Base-by-base conservation (phyloP, 2,888 invertebrate species). In the Clistopyga incitator region DNA sequence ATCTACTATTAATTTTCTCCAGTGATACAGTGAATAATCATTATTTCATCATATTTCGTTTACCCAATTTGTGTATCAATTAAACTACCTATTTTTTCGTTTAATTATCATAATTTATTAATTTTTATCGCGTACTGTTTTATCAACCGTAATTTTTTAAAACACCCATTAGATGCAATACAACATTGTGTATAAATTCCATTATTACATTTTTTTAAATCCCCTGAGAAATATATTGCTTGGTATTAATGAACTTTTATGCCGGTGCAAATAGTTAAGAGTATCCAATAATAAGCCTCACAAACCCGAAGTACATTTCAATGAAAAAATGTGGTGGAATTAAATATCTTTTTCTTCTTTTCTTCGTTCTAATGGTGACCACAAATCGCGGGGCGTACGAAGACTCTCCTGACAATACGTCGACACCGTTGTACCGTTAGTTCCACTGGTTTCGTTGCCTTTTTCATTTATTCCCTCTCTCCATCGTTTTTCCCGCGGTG, bases 321-420 rank as follows among this genome's bases (percentile, higher is more conserved):
- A 52, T 25, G 45, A 71, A 42, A 38, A 47, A 67, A 65, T 20
- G n/a, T 20, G 3, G n/a, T 29, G 54, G 70, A 76, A 64, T 70
- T 61, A 76, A 68, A 52, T n/a, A n/a, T 80, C 68, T 75, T 75
- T 80, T 68, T 75, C 64, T 68, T 70, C 45, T n/a, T 74, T 38
- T 18, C 54, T 61, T 34, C 64, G 64, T 76, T 76, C 47, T 64
- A 38, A 38, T 54, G 45, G 50, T 42, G 64, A 71, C 54, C 54
- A 64, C 76, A 59, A 52, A 67, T 25, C 20, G 56, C 25, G 13
- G 25, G 56, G 23, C 25, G 56, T 6, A 64, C 42, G 64, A 29
- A 68, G 67, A 70, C 61, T 68, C 15, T 20, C 20, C 52, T 61
- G 52, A 78, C 18, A 47, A 59, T 67, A 54, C 61, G 70, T 68